phyloP scores from a whole-genome alignment of 2,888 invertebrate species.

The Pherbina coryleti region DNA sequence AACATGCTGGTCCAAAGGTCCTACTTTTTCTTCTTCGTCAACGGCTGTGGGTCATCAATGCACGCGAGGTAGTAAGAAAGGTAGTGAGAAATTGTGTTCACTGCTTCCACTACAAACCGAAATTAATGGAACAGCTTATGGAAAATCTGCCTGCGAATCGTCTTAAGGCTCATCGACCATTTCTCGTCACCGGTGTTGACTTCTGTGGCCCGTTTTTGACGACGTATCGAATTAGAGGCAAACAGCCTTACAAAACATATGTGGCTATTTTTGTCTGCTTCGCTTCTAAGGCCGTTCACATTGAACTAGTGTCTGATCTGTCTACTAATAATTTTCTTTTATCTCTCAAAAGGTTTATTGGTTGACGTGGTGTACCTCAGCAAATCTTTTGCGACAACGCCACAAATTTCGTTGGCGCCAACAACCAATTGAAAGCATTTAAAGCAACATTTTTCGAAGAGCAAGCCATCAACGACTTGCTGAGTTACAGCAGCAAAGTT shows the following conservation, averaged over 20 bases:
- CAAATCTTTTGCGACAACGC: neutral
- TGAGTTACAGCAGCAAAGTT: neutral
- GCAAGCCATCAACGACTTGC: neutral
- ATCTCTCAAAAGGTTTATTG: constrained; percentile 4
- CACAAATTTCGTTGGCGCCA: neutral
- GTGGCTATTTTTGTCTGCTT: no score
- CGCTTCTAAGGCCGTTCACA: no score
- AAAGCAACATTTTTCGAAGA: neutral
- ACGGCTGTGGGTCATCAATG: neutral
- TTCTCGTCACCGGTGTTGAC: constrained; percentile 12
- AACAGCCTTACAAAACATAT: no score
- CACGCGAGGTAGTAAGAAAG: constrained; percentile 18
- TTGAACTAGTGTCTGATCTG: neutral
- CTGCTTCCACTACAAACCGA: neutral
- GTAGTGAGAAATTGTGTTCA: constrained; percentile 29
- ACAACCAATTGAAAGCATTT: neutral
- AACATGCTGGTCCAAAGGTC: no score
- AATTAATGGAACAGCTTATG: constrained; percentile 30
- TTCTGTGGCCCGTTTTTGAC: constrained; percentile 18
- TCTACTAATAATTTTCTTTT: constrained; percentile 11
- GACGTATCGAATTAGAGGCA: neutral
- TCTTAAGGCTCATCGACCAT: constrained; percentile 9
- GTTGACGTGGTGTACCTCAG: no score
- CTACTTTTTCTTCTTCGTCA: no score
- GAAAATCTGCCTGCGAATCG: constrained; percentile 34